These are phyloP conservation scores for Danio aesculapii DNA, from an alignment of 2,797 vertebrate genomes.

Conservation along the genomic window DNA sequence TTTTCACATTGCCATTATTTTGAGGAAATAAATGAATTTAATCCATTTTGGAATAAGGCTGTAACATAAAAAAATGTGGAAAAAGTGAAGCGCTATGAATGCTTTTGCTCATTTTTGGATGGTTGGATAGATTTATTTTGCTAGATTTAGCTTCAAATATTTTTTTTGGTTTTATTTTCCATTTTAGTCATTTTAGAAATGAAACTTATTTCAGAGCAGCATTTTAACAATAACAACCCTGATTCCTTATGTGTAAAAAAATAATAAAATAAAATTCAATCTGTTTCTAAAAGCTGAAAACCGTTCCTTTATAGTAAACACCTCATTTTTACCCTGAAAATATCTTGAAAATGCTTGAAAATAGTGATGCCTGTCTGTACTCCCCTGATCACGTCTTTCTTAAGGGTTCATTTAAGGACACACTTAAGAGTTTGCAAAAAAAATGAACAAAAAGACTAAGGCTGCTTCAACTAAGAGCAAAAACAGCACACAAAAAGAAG, in stretches of 20 bases:
- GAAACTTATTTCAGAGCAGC: background rate
- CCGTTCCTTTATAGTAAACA: background rate
- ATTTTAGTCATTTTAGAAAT: background rate
- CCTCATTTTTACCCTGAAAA: background rate
- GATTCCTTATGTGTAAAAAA: background rate
- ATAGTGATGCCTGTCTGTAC: background rate
- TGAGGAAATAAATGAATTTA: too few relatives aligned
- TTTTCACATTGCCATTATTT: too few relatives aligned
- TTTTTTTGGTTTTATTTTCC: too few relatives aligned
- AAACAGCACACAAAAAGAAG: background rate
- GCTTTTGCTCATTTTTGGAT: too few relatives aligned
- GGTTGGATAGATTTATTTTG: too few relatives aligned
- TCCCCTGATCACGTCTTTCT: background rate
- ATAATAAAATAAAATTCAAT: background rate
- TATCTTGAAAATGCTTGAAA: background rate
- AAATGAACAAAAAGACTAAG: background rate
- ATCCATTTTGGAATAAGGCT: too few relatives aligned
- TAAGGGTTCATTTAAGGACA: background rate
- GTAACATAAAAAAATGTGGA: too few relatives aligned
- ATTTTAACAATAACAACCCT: background rate
- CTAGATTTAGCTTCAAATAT: too few relatives aligned
- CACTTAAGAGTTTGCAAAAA: background rate
- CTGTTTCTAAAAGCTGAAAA: background rate
- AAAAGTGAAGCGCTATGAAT: too few relatives aligned
- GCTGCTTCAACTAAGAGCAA: too few relatives aligned